Conservation (phyloP, 2,797 vertebrate genomes). For the Tragelaphus oryx region DNA sequence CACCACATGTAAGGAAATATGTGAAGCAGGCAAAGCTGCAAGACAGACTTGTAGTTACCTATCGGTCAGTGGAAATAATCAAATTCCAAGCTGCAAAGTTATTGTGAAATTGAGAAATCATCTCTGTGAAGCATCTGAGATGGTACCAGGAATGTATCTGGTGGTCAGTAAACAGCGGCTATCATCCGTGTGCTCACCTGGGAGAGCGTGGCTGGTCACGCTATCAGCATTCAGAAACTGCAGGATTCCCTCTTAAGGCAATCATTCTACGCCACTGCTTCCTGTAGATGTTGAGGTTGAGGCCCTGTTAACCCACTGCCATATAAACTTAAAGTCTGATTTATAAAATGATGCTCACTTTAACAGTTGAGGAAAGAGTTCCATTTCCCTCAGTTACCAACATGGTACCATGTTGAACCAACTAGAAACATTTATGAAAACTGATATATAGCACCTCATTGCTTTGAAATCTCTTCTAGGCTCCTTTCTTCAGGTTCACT, state of each 20-base stretch:
- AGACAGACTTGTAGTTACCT: too few relatives aligned
- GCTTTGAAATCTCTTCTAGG: conserved; percentile 79
- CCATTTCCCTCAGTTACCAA: background rate
- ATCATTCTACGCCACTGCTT: background rate
- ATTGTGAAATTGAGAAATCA: background rate
- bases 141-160: background rate
- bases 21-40: too few relatives aligned
- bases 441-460: background rate
- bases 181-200: background rate
- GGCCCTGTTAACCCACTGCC: background rate
- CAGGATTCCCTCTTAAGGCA: background rate
- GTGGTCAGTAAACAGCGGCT: background rate
- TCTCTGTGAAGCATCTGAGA: background rate
- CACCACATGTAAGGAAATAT: too few relatives aligned
- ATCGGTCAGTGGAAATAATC: background rate
- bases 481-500: conserved; percentile 95
- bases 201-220: background rate
- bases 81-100: background rate
- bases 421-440: background rate
- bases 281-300: background rate
- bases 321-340: background rate
- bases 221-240: background rate
- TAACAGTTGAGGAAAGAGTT: background rate
- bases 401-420: too few relatives aligned
- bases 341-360: background rate